Conservation (phyloP, 2,113 vertebrate species). For the Melierax canorus region DNA sequence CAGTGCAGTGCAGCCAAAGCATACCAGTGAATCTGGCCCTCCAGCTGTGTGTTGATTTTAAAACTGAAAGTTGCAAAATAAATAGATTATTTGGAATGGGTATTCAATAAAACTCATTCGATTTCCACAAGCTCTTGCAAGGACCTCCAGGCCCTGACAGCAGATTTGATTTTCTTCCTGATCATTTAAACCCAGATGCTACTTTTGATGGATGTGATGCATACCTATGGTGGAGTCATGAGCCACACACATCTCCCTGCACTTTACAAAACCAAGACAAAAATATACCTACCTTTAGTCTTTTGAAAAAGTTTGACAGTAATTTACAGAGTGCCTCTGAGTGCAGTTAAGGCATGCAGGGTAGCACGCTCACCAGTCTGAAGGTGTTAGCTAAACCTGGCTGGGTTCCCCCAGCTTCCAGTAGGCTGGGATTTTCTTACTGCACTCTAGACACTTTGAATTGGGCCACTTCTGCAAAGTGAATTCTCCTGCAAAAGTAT, state of each 20-base stretch:
- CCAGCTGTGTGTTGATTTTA: background rate
- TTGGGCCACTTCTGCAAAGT: background rate
- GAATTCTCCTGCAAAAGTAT: background rate
- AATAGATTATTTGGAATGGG: background rate
- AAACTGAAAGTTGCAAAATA: background rate
- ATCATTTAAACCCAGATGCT: background rate
- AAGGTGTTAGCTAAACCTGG: background rate
- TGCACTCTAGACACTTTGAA: background rate
- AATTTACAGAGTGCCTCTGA: background rate
- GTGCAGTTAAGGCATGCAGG: background rate
- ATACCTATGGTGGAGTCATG: background rate
- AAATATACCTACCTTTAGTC: background rate
- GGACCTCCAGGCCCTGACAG: background rate
- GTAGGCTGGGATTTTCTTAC: background rate
- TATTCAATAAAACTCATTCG: background rate
- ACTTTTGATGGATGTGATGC: background rate
- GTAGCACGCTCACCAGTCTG: background rate
- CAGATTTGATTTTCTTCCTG: slow-evolving; percentile 19
- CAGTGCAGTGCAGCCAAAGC: background rate
- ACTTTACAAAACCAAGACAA: background rate
- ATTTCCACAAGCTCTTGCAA: background rate
- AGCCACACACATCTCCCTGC: rapidly evolving
- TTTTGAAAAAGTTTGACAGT: background rate
- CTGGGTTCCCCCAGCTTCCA: background rate
- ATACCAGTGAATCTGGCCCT: background rate